Evolutionary conservation across 2,113 vertebrate species (phyloP).

Genomic region (Stigmatopora nigra): DNA sequence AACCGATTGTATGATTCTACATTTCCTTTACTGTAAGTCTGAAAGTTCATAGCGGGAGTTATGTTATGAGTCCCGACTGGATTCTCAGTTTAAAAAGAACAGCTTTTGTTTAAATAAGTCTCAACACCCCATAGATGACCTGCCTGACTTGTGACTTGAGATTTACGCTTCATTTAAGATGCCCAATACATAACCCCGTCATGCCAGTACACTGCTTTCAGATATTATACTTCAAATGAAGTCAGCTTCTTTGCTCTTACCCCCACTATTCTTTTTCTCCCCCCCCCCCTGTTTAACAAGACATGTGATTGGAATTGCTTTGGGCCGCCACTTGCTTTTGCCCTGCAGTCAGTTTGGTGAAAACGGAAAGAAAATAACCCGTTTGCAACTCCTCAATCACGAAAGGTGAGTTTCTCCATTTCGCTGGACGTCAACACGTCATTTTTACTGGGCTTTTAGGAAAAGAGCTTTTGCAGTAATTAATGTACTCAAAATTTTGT

Average conservation of each 20-base stretch:
- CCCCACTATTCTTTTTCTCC: constrained; percentile 22
- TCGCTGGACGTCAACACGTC: not conserved
- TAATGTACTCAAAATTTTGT: not conserved
- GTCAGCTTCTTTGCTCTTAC: not conserved
- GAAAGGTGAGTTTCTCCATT: constrained; percentile 18
- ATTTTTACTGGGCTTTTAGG: not conserved
- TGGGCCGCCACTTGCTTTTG: constrained; percentile 41
- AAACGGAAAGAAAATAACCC: constrained; percentile 27
- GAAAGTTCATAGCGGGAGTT: not conserved
- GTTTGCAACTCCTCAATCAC: constrained; percentile 14
- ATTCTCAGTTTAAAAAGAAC: too few species aligned
- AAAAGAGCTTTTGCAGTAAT: not conserved
- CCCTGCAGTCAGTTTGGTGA: constrained; percentile 38
- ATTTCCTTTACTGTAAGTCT: not conserved
- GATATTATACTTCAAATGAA: not conserved
- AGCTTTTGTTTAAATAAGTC: not conserved
- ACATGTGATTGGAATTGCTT: constrained; percentile 61
- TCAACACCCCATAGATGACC: not conserved
- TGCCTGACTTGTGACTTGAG: constrained; percentile 20
- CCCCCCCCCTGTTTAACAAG: constrained; percentile 45
- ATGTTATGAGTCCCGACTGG: not conserved
- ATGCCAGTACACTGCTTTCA: constrained; percentile 1
- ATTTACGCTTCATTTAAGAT: constrained; percentile 9
- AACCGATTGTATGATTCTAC: not conserved
- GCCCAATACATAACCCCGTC: constrained; percentile 17